These are phyloP conservation scores for Idaea straminata DNA, from an alignment of 2,888 invertebrate genomes.

Conservation along the genomic window DNA sequence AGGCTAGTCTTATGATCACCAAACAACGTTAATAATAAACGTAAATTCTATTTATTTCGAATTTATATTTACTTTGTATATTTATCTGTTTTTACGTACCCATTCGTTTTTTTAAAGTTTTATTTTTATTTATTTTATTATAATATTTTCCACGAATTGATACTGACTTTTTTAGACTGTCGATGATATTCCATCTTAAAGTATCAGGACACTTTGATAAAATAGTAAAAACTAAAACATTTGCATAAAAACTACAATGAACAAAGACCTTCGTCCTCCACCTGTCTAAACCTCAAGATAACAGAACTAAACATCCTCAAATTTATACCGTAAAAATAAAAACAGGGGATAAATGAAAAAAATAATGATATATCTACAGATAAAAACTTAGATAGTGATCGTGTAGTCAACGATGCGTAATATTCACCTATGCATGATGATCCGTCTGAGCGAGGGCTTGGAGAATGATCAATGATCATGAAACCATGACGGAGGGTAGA, in stretches of 20 bases:
- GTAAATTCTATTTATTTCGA: no score
- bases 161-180: no score
- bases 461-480: not conserved
- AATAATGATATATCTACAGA: not conserved
- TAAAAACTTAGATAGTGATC: slow-evolving; percentile 15
- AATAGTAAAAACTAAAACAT: not conserved
- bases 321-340: not conserved
- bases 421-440: slow-evolving; percentile 22
- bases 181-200: not conserved
- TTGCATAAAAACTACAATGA: not conserved
- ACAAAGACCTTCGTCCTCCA: not conserved
- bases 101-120: no score
- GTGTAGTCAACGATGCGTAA: slow-evolving; percentile 20
- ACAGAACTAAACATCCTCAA: not conserved
- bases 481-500: not conserved
- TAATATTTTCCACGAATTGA: no score
- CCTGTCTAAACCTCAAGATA: not conserved
- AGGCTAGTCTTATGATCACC: no score
- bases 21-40: no score
- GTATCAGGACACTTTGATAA: not conserved
- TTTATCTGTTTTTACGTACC: no score
- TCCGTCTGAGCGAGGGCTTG: slow-evolving; percentile 12
- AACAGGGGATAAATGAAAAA: not conserved
- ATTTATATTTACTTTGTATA: no score
- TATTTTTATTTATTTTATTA: no score